These are phyloP conservation scores for Stigmatopora argus DNA, from an alignment of 2,113 vertebrate species.

Conservation along the genomic window DNA sequence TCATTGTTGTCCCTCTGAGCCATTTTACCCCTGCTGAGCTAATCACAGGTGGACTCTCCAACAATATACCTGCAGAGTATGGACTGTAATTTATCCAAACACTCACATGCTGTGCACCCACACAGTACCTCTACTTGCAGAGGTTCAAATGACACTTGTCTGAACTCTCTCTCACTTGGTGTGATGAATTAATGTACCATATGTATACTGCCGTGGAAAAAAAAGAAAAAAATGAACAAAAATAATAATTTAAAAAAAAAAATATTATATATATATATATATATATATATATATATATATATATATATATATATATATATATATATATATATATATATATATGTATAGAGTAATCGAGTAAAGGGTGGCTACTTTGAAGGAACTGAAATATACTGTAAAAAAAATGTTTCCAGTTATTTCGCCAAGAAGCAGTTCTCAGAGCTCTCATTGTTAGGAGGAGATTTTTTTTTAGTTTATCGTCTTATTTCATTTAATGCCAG, in stretches of 20 bases:
- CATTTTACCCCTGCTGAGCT: constrained; percentile 50
- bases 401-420: too few species aligned
- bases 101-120: constrained; percentile 21
- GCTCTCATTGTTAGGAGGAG: background rate
- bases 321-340: too few species aligned
- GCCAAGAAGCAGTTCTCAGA: background rate
- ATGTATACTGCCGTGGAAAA: background rate
- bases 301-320: too few species aligned
- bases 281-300: too few species aligned
- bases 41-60: constrained; percentile 46
- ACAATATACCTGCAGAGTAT: constrained; percentile 25
- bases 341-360: too few species aligned
- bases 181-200: constrained; percentile 25
- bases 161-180: constrained; percentile 5
- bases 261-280: too few species aligned
- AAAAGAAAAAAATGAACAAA: too few species aligned
- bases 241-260: too few species aligned
- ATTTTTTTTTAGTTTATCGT: background rate
- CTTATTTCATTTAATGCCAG: background rate
- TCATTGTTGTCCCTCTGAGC: constrained; percentile 35
- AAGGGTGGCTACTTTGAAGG: too few species aligned
- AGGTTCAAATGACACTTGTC: constrained; percentile 23
- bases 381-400: too few species aligned
- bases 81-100: constrained; percentile 45
- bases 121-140: constrained; percentile 13